phyloP scores from a whole-genome alignment of 2,888 invertebrate species.

The Philereme vetulata region DNA sequence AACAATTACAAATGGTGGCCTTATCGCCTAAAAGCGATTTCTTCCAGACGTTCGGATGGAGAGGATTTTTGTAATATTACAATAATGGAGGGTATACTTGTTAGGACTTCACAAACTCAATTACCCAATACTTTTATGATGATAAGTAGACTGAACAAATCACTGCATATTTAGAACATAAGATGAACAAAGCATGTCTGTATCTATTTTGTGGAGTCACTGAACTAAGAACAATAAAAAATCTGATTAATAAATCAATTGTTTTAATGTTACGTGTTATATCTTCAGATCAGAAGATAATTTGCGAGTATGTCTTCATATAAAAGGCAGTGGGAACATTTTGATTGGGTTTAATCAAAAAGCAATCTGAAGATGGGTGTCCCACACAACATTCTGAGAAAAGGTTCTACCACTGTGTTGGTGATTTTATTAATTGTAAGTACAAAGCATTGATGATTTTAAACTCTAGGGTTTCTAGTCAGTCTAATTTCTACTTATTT shows the following conservation, averaged over 20 bases:
- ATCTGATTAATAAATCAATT: slow-evolving; percentile 42
- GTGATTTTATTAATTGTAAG: slow-evolving; percentile 23
- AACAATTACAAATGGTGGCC: too few relatives aligned
- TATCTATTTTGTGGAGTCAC: slow-evolving; percentile 11
- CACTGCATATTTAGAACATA: neutral
- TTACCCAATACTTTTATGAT: neutral
- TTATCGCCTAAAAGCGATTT: too few relatives aligned
- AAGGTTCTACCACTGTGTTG: slow-evolving; percentile 27
- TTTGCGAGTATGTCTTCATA: slow-evolving; percentile 33
- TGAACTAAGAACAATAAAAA: slow-evolving; percentile 20
- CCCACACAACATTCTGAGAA: slow-evolving; percentile 6
- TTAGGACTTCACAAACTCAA: neutral
- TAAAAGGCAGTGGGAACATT: slow-evolving; percentile 27
- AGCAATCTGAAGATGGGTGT: slow-evolving; percentile 25
- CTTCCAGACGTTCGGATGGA: too few relatives aligned
- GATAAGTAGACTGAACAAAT: neutral
- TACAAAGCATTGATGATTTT: neutral
- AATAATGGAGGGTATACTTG: too few relatives aligned
- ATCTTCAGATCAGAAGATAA: slow-evolving; percentile 42
- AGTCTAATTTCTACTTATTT: too few relatives aligned
- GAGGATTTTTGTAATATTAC: too few relatives aligned
- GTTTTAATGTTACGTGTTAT: slow-evolving; percentile 45
- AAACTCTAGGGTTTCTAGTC: too few relatives aligned
- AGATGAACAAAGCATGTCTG: neutral
- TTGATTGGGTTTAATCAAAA: slow-evolving; percentile 43